Base-by-base conservation (phyloP, 2,797 vertebrate genomes). In the Etheostoma nigrum region DNA sequence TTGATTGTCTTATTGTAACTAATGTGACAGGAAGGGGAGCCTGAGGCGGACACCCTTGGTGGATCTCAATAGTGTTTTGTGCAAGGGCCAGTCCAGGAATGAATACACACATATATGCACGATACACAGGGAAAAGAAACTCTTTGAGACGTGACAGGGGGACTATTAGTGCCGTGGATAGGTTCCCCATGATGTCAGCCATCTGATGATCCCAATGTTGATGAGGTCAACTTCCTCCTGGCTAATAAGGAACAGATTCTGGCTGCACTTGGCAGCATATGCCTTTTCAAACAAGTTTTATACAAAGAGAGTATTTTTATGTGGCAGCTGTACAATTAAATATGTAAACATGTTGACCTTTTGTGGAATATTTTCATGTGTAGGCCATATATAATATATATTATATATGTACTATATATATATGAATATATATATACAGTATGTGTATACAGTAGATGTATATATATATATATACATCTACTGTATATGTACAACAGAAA, bases 141-240 rank as follows among this genome's bases (percentile, higher is more conserved):
- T 33, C 59, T 86, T 76, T 84, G 57, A 90, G 66, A 87, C 67
- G 78, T 81, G 83, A 79, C 62, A 47, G 58, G 54, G 76, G 63
- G 51, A 73, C 79, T 67, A 80, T 84, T 83, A 81, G 69, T 74
- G 75, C 25, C 3, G 49, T 58, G 68, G 75, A 77, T 80, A 21
- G 14, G 78, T 79, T 88, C 70, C 69, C 82, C 51, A 67, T 89
- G 84, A 91, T 86, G 85, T 91, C 78, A 89, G 57, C 79, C 82
- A 80, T 88, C 78, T 85, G 81, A 88, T 49, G 23, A 59, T 76
- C 84, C 82, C 91, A 81, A 67, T 84, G 85, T 78, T 86, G 90
- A 92, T 92, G 89, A 93, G 84, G 83, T 92, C 88, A 91, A 74
- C 86, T 88, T 91, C 91, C 85, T 92, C 49, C 33, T 45, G 76